Conservation (phyloP, 2,888 invertebrate genomes). For the Agrochola lota region DNA sequence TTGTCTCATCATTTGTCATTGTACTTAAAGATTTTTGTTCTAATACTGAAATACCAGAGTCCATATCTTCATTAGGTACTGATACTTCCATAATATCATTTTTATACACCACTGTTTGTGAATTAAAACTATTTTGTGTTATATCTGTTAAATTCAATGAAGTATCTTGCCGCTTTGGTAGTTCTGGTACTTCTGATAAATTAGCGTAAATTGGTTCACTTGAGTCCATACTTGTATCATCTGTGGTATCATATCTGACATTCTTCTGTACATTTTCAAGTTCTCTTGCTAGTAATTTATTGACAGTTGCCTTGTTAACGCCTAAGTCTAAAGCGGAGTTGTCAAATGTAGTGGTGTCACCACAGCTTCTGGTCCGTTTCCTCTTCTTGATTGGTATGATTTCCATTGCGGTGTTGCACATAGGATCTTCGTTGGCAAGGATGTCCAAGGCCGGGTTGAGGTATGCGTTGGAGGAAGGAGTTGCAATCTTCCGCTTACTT, state of each 20-base stretch:
- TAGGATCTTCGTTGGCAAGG: conserved; percentile 86
- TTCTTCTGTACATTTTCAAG: conserved; percentile 85
- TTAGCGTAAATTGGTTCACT: conserved; percentile 82
- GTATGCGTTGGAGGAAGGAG: conserved; percentile 82
- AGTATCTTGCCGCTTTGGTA: conserved; percentile 11
- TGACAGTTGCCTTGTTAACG: conserved; percentile 80
- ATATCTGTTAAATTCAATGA: conserved; percentile 42
- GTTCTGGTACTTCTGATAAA: conserved; percentile 60
- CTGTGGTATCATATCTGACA: conserved; percentile 65
- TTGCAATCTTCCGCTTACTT: conserved; percentile 83
- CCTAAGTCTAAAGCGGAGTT: conserved; percentile 86
- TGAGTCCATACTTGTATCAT: conserved; percentile 23
- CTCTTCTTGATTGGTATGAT: conserved; percentile 82
- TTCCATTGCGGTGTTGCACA: conserved; percentile 89
- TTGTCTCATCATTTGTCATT: conserved; percentile 55
- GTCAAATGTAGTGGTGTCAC: conserved; percentile 83
- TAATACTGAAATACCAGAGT: conserved; percentile 75
- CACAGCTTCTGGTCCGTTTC: conserved; percentile 82
- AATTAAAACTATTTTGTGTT: conserved; percentile 18
- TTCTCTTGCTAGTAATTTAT: conserved; percentile 83
- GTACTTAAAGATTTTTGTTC: conserved; percentile 79
- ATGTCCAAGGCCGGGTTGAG: conserved; percentile 87
- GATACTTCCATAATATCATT: conserved; percentile 63
- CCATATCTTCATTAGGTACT: conserved; percentile 64
- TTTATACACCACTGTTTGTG: conserved; percentile 30